Base-by-base conservation (phyloP, 2,888 invertebrate species). In the Ophion ellenae region DNA sequence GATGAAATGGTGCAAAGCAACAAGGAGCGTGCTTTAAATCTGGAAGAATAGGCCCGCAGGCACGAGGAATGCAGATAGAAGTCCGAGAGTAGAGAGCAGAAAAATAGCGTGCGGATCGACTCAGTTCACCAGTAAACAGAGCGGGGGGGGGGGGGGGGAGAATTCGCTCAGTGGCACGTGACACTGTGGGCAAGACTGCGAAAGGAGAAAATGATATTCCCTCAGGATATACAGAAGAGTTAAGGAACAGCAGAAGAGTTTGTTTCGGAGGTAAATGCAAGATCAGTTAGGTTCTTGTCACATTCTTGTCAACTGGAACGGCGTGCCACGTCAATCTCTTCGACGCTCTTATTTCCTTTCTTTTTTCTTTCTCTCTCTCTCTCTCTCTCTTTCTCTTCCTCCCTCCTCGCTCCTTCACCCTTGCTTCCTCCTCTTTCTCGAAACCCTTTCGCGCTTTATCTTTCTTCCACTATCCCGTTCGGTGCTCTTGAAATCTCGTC, bases 241-340 rank as follows among this genome's bases (percentile, higher is more conserved):
- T 71, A 64, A 75, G 86, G 88, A 88, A 89, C 87, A 87, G 70
- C 28, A 89, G 87, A 40, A 69, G 59, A 70, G 59, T 17, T 61
- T 14, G 61, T 45, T 17, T 5, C n/a, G 61, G 24, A 59, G 57
- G 53, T 28, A 86, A 89, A 90, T 91, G 90, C 91, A 90, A 92
- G 93, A 91, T 91, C 92, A 89, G 91, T 90, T 90, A 90, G 90
- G 91, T 92, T 91, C 93, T 92, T 93, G 94, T 94, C 94, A 93
- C 94, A 94, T 94, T 94, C 93, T 94, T 94, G 94, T 94, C 94
- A 94, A 93, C 90, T 88, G 87, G 90, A 91, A 92, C 92, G 93
- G 92, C 92, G 92, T 92, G 92, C 92, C 92, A 91, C 93, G 93
- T 94, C 93, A 94, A 94, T 94, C 94, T 93, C 91, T 89, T 90